Conservation (phyloP, 2,888 invertebrate genomes). For the Zygothrica quintamaculata region DNA sequence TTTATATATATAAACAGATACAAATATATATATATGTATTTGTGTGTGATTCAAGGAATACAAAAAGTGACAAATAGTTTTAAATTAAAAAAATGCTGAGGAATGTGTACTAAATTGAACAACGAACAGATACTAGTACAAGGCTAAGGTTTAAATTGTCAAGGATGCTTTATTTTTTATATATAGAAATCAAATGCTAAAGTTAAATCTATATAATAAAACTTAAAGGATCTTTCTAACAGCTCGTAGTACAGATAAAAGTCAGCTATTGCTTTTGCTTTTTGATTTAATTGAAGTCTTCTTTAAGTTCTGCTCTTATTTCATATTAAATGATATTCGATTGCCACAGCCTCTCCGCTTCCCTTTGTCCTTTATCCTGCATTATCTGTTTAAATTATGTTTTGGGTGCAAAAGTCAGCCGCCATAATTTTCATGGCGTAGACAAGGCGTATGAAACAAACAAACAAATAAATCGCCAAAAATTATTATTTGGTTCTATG, state of each 20-base stretch:
- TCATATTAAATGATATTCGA: constrained; percentile 35
- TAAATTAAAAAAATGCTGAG: neutral
- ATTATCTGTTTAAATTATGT: constrained; percentile 64
- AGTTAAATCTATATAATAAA: no score
- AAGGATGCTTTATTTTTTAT: neutral
- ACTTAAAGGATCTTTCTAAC: no score
- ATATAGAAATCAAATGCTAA: no score
- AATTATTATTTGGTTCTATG: constrained; percentile 62
- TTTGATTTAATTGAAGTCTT: neutral
- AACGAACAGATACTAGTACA: neutral
- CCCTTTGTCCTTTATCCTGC: neutral
- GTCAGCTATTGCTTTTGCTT: no score
- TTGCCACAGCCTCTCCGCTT: constrained; percentile 3
- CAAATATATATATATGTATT: neutral
- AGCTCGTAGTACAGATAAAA: no score
- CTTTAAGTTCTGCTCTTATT: neutral
- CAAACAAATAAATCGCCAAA: constrained; percentile 77
- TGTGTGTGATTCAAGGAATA: constrained; percentile 23
- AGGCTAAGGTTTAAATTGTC: neutral
- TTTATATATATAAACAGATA: neutral
- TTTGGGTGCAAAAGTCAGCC: constrained; percentile 61
- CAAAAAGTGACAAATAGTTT: constrained; percentile 52
- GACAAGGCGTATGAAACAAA: constrained; percentile 71
- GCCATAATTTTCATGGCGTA: constrained; percentile 72
- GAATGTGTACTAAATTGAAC: neutral